phyloP scores from a whole-genome alignment of 2,797 vertebrate genomes.

The Octomys mimax region DNA sequence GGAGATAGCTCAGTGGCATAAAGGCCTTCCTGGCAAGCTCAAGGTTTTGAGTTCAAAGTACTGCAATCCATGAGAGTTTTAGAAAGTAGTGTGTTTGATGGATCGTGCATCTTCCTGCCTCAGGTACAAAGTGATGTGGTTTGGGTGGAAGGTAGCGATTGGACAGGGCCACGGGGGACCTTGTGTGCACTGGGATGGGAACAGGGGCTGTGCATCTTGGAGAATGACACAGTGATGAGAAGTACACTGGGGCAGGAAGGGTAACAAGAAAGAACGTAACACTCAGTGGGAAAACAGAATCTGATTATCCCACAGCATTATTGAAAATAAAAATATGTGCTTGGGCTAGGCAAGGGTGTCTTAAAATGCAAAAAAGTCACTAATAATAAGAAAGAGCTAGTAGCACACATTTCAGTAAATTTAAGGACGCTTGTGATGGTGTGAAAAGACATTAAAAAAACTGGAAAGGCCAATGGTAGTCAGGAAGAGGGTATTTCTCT shows the following conservation, averaged over 20 bases:
- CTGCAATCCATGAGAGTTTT: not conserved
- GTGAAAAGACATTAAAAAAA: not conserved
- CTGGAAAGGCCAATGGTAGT: not conserved
- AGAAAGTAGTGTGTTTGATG: not conserved
- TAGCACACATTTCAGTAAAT: not conserved
- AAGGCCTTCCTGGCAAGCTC: too few species aligned
- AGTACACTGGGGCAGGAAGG: not conserved
- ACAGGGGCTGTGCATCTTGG: not conserved
- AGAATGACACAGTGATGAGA: not conserved
- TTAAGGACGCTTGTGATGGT: not conserved
- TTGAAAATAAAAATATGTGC: not conserved
- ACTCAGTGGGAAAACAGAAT: not conserved
- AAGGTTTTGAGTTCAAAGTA: too few species aligned
- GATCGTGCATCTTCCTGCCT: fast-evolving
- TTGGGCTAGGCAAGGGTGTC: not conserved
- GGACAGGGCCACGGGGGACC: fast-evolving
- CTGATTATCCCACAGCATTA: not conserved
- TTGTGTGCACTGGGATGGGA: not conserved
- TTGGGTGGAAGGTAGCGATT: not conserved
- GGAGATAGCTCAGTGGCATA: too few species aligned
- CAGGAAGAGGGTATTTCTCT: not conserved
- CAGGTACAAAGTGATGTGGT: fast-evolving
- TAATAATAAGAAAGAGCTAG: not conserved
- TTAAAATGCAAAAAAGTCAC: slow-evolving; percentile 23
- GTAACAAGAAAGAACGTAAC: not conserved